Percentiles rank a stretch among this genome's conserved stretches.
phyloP scores from a whole-genome alignment of 64 coral and sea anemone genomes.

The Pachyseris speciosa region DNA sequence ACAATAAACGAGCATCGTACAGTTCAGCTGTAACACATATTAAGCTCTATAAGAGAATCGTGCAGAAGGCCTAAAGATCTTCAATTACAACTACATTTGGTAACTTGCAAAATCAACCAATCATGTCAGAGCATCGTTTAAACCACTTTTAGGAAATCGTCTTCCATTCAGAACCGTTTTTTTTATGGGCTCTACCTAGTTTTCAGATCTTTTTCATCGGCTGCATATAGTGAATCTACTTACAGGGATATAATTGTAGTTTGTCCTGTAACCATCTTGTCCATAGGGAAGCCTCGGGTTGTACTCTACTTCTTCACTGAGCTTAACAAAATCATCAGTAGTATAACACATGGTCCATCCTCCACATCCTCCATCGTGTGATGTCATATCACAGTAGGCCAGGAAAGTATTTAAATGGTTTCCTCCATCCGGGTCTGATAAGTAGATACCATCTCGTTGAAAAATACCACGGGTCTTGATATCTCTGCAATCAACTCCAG shows the following conservation, averaged over 20 bases:
- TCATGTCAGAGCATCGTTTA: too few species aligned
- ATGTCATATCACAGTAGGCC: constrained; percentile 50
- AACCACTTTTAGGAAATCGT: too few species aligned
- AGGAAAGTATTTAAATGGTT: too few species aligned
- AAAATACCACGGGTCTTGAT: background rate
- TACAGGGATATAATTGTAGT: constrained; percentile 23
- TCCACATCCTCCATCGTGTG: constrained; percentile 37
- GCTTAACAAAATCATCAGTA: background rate
- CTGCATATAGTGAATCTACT: background rate
- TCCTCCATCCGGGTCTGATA: constrained; percentile 9
- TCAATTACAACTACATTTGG: too few species aligned
- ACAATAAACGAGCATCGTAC: too few species aligned
- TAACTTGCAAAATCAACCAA: too few species aligned
- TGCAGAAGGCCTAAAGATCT: too few species aligned
- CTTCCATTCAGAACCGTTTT: too few species aligned
- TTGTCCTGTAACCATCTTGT: constrained; percentile 2
- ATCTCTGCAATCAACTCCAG: background rate
- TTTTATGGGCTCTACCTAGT: too few species aligned
- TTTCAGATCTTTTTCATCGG: background rate
- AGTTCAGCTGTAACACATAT: too few species aligned
- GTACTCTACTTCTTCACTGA: background rate
- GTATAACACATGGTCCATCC: too few species aligned
- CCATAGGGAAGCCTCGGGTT: background rate
- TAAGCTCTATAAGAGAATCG: too few species aligned
- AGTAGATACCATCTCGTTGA: background rate